These are phyloP conservation scores for Spisula solida DNA, from an alignment of 2,888 invertebrate species.

Conservation along the genomic window DNA sequence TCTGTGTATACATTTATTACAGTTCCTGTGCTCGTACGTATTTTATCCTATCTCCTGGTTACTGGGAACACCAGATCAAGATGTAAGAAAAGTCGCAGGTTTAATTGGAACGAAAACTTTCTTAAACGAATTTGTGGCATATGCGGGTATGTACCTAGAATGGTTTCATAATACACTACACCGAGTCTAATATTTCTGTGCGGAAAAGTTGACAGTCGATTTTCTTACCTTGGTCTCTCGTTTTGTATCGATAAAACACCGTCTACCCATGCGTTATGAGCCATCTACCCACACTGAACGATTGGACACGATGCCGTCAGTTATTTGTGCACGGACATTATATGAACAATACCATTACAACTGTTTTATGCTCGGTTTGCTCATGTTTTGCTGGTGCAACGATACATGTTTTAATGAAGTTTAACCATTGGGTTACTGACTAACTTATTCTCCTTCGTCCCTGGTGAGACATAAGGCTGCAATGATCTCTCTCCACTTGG, in stretches of 20 bases:
- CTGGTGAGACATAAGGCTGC: too few species aligned
- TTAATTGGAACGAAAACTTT: slow-evolving; percentile 96
- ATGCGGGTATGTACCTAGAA: slow-evolving; percentile 85
- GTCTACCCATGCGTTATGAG: not conserved
- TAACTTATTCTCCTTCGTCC: too few species aligned
- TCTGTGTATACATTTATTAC: slow-evolving; percentile 48
- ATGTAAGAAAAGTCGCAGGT: slow-evolving; percentile 93
- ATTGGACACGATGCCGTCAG: too few species aligned
- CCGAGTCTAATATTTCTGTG: not conserved
- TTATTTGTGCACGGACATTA: too few species aligned
- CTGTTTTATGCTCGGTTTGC: too few species aligned
- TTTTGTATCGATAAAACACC: not conserved
- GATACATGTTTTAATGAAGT: too few species aligned
- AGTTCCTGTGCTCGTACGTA: slow-evolving; percentile 92
- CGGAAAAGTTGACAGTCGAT: too few species aligned
- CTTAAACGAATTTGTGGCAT: slow-evolving; percentile 97
- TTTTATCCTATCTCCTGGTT: slow-evolving; percentile 96
- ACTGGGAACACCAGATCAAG: slow-evolving; percentile 91
- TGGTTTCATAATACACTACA: not conserved
- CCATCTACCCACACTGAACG: too few species aligned
- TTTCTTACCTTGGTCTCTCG: not conserved
- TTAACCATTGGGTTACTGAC: too few species aligned
- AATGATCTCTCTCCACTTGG: too few species aligned
- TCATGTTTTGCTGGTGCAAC: too few species aligned
- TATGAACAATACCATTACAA: too few species aligned